Percentiles rank a stretch among this genome's conserved stretches.
These are phyloP conservation scores for Cephus cinctus DNA, from an alignment of 1,140 invertebrate species.

Conservation along the genomic window DNA sequence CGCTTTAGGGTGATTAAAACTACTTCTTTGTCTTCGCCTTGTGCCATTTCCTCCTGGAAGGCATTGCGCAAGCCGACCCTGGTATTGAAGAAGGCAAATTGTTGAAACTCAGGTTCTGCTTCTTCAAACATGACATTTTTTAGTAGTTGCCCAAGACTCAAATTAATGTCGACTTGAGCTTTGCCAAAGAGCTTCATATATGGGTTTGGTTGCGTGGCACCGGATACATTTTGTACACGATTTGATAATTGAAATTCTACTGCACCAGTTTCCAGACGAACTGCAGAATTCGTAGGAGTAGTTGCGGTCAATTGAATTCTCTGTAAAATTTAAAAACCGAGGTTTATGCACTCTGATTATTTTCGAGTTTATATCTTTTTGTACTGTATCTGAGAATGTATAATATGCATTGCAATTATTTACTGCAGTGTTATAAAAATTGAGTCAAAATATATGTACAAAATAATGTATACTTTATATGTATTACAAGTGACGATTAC, in stretches of 20 bases:
- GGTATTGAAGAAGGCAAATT: conserved; percentile 96
- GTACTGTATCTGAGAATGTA: neutral
- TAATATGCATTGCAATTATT: neutral
- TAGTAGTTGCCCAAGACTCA: conserved; percentile 91
- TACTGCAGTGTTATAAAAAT: too few relatives aligned
- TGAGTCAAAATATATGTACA: conserved; percentile 7
- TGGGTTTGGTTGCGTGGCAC: conserved; percentile 61
- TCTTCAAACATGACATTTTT: conserved; percentile 94
- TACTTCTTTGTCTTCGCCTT: conserved; percentile 89
- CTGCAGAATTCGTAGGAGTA: conserved; percentile 94
- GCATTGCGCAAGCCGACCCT: conserved; percentile 82
- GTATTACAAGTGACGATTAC: conserved; percentile 47
- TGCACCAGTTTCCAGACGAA: conserved; percentile 89
- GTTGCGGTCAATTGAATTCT: conserved; percentile 97
- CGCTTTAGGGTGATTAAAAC: conserved; percentile 88
- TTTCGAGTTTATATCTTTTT: neutral
- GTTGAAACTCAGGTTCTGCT: conserved; percentile 94
- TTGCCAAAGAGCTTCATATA: conserved; percentile 86
- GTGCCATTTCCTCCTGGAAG: conserved; percentile 88
- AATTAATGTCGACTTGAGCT: conserved; percentile 90
- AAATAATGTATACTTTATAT: conserved; percentile 6
- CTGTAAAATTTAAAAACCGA: conserved; percentile 54
- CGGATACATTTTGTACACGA: conserved; percentile 85
- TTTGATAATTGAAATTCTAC: conserved; percentile 92
- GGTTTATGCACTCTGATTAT: too few relatives aligned